Evolutionary conservation across 2,797 vertebrate genomes (phyloP).

Genomic region (Lepilemur septentrionalis): DNA sequence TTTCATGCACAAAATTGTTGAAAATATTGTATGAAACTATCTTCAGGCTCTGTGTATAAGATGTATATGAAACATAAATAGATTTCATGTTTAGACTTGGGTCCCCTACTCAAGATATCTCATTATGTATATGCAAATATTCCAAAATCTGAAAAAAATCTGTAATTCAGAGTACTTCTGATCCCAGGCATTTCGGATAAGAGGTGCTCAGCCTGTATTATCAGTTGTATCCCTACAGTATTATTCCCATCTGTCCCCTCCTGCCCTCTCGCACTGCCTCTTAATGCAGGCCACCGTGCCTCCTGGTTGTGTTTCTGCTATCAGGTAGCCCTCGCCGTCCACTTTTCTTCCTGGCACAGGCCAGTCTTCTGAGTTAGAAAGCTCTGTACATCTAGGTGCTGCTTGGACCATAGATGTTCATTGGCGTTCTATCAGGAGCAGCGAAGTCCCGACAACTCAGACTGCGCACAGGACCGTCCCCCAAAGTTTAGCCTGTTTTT

Average conservation of each 20-base stretch:
- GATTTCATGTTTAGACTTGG: background rate
- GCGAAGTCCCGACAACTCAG: background rate
- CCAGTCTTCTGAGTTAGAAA: background rate
- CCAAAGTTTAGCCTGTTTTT: background rate
- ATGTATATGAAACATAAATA: background rate
- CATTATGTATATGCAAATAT: background rate
- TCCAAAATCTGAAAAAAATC: background rate
- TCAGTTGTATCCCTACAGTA: background rate
- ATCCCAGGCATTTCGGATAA: background rate
- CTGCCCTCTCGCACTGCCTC: background rate
- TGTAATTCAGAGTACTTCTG: background rate
- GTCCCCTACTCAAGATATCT: background rate
- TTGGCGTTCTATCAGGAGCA: background rate
- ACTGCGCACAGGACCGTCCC: too few species aligned
- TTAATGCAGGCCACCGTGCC: background rate
- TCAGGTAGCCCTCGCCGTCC: background rate
- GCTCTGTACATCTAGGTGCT: rapidly evolving
- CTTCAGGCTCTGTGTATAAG: background rate
- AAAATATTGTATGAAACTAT: background rate
- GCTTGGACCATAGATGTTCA: background rate
- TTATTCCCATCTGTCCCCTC: background rate
- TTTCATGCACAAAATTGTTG: background rate
- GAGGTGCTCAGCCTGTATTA: background rate
- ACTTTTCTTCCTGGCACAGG: background rate
- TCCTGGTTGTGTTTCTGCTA: background rate